Conservation (phyloP, 2,888 invertebrate species). For the Orthosia gothica region DNA sequence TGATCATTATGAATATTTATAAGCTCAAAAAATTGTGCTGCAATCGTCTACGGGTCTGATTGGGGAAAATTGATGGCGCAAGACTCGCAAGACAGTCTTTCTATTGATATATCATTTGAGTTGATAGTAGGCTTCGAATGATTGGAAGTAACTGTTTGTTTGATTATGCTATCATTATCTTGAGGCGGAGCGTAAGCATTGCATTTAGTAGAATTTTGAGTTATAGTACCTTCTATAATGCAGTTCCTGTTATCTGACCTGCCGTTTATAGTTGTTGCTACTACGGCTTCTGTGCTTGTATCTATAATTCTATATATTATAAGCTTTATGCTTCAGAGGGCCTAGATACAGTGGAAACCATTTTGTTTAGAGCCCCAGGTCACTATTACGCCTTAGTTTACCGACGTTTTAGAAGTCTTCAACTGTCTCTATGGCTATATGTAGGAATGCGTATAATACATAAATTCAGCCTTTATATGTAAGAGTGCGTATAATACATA, state of each 20-base stretch:
- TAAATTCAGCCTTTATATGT: not conserved
- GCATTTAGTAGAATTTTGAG: slow-evolving; percentile 10
- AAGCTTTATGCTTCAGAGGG: not conserved
- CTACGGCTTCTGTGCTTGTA: not conserved
- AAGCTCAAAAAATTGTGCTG: slow-evolving; percentile 47
- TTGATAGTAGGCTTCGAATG: slow-evolving; percentile 16
- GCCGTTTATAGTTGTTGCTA: not conserved
- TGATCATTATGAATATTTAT: slow-evolving; percentile 66
- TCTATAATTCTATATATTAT: not conserved
- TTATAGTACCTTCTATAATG: slow-evolving; percentile 12
- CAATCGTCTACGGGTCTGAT: slow-evolving; percentile 50
- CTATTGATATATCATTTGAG: slow-evolving; percentile 42
- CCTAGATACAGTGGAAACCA: no score
- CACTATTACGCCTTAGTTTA: not conserved
- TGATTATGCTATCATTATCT: slow-evolving; percentile 44
- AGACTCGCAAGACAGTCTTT: slow-evolving; percentile 37
- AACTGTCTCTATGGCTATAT: not conserved
- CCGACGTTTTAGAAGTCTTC: not conserved
- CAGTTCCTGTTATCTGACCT: not conserved
- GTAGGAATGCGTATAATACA: not conserved
- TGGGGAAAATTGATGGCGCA: slow-evolving; percentile 49
- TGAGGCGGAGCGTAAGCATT: slow-evolving; percentile 13
- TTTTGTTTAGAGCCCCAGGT: not conserved
- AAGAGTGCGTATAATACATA: not conserved
- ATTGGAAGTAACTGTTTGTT: slow-evolving; percentile 43